Evolutionary conservation across 2,888 invertebrate genomes (phyloP).

Genomic region (Clunio marinus): DNA sequence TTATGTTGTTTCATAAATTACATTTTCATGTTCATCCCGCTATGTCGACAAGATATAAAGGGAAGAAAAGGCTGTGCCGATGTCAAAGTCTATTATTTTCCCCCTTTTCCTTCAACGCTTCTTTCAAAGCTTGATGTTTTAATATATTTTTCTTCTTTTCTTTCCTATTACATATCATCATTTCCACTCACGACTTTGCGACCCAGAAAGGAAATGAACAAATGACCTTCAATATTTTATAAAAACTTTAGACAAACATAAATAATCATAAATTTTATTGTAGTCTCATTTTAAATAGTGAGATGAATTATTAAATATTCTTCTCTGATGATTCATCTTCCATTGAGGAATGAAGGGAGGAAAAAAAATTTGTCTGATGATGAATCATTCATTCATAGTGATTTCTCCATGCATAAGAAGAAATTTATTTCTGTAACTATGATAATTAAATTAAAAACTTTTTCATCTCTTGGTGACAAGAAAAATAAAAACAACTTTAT

Average conservation of each 20-base stretch:
- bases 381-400: too few relatives aligned
- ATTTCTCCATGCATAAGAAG: too few relatives aligned
- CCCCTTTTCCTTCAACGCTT: conserved; percentile 2
- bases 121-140: conserved; percentile 2
- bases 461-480: too few relatives aligned
- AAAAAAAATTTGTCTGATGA: too few relatives aligned
- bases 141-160: background rate
- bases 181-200: too few relatives aligned
- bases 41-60: background rate
- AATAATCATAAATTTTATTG: background rate
- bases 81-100: conserved; percentile 23
- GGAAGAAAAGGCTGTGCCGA: background rate
- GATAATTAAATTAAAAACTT: too few relatives aligned
- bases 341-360: too few relatives aligned
- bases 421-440: too few relatives aligned
- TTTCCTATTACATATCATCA: background rate
- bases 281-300: too few relatives aligned
- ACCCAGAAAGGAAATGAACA: background rate
- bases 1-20: conserved; percentile 21
- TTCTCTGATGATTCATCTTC: too few relatives aligned
- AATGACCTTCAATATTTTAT: background rate
- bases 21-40: conserved; percentile 6
- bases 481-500: too few relatives aligned
- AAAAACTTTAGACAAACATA: background rate
- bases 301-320: too few relatives aligned